Evolutionary conservation across 2,888 invertebrate species (phyloP).

Genomic region (Melitaea athalia): DNA sequence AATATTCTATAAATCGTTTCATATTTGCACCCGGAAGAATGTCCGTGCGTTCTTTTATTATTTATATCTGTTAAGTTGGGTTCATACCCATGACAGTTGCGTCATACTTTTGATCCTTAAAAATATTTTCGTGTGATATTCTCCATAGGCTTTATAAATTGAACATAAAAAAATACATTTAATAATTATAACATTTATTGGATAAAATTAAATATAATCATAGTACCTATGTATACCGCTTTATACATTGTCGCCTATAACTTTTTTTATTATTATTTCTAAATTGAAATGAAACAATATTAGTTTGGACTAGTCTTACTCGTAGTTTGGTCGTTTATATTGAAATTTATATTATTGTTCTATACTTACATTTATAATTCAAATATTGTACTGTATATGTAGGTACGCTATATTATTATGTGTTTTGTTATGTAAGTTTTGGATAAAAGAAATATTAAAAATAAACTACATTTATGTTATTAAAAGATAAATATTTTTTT

Average conservation of each 20-base stretch:
- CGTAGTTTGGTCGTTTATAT: conserved; percentile 24
- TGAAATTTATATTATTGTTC: conserved; percentile 29
- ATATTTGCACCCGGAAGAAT: conserved; percentile 31
- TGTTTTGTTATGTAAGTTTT: conserved; percentile 44
- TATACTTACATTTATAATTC: conserved; percentile 31
- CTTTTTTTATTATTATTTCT: conserved; percentile 19
- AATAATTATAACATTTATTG: conserved; percentile 2
- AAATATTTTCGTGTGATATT: neutral
- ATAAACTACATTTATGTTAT: conserved; percentile 67
- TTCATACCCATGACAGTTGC: conserved; percentile 8
- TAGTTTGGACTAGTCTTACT: conserved; percentile 30
- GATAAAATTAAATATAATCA: conserved; percentile 14
- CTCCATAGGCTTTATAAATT: neutral
- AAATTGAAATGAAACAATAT: conserved; percentile 13
- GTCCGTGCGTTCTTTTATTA: conserved; percentile 11
- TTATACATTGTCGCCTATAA: conserved; percentile 26
- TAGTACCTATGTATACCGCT: conserved; percentile 22
- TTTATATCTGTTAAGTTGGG: conserved; percentile 19
- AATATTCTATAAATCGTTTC: conserved; percentile 31
- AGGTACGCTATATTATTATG: conserved; percentile 35
- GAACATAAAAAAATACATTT: neutral
- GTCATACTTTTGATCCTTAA: neutral
- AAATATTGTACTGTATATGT: conserved; percentile 36
- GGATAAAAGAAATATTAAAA: conserved; percentile 48
- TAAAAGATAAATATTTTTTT: conserved; percentile 70